phyloP scores from a whole-genome alignment of 2,797 vertebrate species.

The Clamator glandarius region DNA sequence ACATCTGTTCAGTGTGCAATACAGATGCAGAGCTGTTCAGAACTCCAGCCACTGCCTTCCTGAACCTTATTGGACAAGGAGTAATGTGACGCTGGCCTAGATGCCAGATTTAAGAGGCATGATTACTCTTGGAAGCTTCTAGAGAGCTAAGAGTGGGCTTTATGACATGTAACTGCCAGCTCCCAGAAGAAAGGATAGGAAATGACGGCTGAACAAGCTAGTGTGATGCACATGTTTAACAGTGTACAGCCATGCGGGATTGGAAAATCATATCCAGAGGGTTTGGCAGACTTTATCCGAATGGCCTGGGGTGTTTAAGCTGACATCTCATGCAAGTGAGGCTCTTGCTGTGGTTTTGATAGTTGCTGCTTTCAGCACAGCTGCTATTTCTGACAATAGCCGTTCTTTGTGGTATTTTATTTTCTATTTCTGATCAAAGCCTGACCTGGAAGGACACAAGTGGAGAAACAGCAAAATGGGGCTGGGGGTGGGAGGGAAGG shows the following conservation, averaged over 20 bases:
- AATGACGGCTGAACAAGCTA: background rate
- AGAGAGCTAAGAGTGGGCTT: background rate
- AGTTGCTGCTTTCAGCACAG: background rate
- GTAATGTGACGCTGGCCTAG: background rate
- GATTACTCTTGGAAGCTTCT: background rate
- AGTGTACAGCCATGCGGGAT: background rate
- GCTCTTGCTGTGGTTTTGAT: background rate
- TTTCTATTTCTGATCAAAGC: background rate
- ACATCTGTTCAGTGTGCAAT: fast-evolving
- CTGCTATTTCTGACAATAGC: background rate
- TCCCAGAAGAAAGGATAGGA: background rate
- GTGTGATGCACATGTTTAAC: background rate
- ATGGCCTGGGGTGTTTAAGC: background rate
- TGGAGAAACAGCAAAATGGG: background rate
- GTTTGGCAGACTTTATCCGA: background rate
- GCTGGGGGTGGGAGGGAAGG: too few species aligned
- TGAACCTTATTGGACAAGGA: background rate
- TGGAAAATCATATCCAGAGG: background rate
- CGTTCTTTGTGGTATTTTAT: background rate
- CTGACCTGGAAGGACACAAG: background rate
- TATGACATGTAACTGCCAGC: background rate
- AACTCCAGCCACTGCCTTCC: background rate
- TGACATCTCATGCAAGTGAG: background rate
- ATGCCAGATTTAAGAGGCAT: background rate
- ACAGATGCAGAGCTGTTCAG: background rate